Percentiles rank a stretch among this genome's conserved stretches.
Evolutionary conservation across 2,797 vertebrate genomes (phyloP).

Genomic region (Pipistrellus pipistrellus): DNA sequence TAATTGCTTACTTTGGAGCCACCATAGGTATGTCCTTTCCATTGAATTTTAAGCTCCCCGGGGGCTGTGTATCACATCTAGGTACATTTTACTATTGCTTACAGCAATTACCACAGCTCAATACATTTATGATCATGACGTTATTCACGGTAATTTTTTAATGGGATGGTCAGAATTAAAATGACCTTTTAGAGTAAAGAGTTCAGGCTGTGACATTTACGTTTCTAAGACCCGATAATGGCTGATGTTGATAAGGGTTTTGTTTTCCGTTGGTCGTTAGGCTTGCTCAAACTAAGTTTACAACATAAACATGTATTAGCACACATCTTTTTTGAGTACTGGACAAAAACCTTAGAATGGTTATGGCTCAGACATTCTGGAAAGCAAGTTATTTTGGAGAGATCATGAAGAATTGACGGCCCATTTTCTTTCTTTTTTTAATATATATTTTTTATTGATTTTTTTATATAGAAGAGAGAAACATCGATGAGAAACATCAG

Average conservation of each 20-base stretch:
- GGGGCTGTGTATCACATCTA: background rate
- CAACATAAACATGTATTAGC: background rate
- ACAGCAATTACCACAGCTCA: background rate
- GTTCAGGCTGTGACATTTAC: background rate
- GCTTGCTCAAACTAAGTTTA: slow-evolving; percentile 71
- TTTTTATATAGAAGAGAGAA: too few relatives aligned
- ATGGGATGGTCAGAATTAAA: background rate
- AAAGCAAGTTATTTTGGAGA: background rate
- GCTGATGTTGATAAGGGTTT: background rate
- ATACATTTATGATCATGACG: background rate
- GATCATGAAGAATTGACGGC: background rate
- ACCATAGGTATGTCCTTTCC: background rate
- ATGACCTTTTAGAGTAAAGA: slow-evolving; percentile 34
- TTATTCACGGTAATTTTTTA: slow-evolving; percentile 31
- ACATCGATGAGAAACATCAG: too few relatives aligned
- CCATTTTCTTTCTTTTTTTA: slow-evolving; percentile 6
- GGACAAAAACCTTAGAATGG: slow-evolving; percentile 67
- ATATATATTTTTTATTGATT: too few relatives aligned
- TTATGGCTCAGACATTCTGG: background rate
- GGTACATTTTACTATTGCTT: background rate
- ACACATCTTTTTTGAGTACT: slow-evolving; percentile 71
- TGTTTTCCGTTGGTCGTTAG: slow-evolving; percentile 68
- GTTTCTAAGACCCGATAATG: slow-evolving; percentile 33
- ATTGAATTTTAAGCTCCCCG: background rate
- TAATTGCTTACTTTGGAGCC: background rate